phyloP scores from a whole-genome alignment of 2,113 vertebrate species.

The Naja naja region DNA sequence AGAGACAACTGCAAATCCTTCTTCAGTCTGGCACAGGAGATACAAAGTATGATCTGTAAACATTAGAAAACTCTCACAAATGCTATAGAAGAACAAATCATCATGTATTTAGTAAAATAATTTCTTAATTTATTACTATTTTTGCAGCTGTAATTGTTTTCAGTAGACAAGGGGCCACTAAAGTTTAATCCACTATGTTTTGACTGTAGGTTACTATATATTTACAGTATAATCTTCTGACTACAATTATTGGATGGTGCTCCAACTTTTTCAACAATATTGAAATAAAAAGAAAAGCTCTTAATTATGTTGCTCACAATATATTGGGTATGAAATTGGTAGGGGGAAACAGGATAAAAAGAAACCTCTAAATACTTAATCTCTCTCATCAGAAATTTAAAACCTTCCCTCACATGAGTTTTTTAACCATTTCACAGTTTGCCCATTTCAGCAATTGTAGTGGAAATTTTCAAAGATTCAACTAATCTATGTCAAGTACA shows the following conservation, averaged over 20 bases:
- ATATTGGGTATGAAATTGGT: background rate
- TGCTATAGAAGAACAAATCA: background rate
- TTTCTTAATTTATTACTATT: background rate
- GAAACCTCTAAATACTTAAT: too few relatives aligned
- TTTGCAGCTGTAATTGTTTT: background rate
- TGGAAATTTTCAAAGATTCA: background rate
- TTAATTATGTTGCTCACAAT: background rate
- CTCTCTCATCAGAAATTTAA: background rate
- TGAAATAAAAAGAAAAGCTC: background rate
- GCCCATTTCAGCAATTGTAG: background rate
- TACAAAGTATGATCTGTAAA: background rate
- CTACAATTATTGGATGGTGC: background rate
- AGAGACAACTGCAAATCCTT: background rate
- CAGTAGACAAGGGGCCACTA: background rate
- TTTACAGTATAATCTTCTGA: background rate
- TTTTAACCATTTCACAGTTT: background rate
- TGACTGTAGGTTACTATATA: background rate
- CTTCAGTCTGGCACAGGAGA: background rate
- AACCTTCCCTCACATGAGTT: accelerated
- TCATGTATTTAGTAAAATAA: background rate
- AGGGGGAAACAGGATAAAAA: too few relatives aligned
- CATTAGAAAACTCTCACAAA: too few relatives aligned
- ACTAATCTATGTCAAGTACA: background rate
- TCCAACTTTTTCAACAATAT: background rate
- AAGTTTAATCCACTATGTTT: background rate